A percentile compares a stretch with the other conserved stretches of the same genome.
Evolutionary conservation across 2,113 vertebrate genomes (phyloP).

Genomic region (Ailuropoda melanoleuca): DNA sequence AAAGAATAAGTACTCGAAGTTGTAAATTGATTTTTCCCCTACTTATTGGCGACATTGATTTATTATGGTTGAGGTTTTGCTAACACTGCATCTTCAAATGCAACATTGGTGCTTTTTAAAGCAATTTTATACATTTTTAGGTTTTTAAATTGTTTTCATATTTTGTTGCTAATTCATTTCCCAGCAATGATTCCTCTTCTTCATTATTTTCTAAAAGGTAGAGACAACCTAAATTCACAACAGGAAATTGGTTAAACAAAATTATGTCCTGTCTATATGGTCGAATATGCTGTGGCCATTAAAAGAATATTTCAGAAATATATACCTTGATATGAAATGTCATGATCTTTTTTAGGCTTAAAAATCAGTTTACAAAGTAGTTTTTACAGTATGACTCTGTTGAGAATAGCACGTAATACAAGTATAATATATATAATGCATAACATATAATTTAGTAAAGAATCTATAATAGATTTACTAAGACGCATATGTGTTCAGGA

Average conservation of each 20-base stretch:
- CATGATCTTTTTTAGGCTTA: background rate
- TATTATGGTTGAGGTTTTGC: background rate
- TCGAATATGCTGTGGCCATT: background rate
- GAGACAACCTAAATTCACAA: background rate
- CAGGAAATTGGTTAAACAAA: background rate
- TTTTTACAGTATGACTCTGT: background rate
- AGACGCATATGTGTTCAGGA: background rate
- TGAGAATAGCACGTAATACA: background rate
- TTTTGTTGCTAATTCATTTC: background rate
- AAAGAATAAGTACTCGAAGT: background rate
- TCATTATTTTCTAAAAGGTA: background rate
- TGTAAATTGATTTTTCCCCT: background rate
- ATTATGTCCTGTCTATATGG: background rate
- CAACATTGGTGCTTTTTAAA: background rate
- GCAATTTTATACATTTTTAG: background rate
- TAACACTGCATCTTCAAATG: background rate
- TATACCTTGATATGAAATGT: background rate
- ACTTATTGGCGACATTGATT: background rate
- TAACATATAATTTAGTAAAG: background rate
- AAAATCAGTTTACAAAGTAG: background rate
- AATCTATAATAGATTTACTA: background rate
- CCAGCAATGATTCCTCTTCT: background rate
- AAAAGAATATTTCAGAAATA: conserved; percentile 10
- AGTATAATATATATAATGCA: background rate
- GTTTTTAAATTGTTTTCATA: background rate